Evolutionary conservation across 2,797 vertebrate species (phyloP).

Genomic region (Emys orbicularis): DNA sequence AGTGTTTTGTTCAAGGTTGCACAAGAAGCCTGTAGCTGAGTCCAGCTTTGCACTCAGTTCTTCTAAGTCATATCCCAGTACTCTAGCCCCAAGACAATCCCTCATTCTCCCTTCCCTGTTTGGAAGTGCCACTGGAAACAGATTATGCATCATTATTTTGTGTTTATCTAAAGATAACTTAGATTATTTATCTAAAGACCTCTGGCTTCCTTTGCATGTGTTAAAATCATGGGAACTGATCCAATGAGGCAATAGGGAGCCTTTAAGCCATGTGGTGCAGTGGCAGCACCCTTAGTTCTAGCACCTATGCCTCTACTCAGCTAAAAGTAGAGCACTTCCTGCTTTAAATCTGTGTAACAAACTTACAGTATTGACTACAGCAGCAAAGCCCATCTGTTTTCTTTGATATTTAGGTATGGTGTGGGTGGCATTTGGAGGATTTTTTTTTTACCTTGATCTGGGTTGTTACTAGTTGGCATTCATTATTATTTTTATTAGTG

Average conservation of each 20-base stretch:
- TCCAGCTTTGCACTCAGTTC: background rate
- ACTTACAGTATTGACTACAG: background rate
- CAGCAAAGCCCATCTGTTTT: constrained; percentile 19
- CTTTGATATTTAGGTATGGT: background rate
- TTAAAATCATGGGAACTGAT: background rate
- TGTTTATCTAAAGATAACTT: background rate
- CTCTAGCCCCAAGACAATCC: fast-evolving
- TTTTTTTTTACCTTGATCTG: background rate
- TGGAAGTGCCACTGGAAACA: background rate
- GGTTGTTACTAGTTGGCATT: background rate
- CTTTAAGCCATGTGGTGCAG: background rate
- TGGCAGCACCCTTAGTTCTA: no score
- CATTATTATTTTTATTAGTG: background rate
- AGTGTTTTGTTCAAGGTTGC: background rate
- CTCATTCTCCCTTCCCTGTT: background rate
- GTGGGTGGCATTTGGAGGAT: background rate
- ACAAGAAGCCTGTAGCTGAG: background rate
- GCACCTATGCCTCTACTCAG: fast-evolving
- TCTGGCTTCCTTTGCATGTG: background rate
- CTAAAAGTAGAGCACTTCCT: background rate
- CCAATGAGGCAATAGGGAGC: background rate
- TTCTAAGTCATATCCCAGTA: no score
- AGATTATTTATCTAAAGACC: background rate
- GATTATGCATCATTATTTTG: background rate
- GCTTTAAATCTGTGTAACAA: background rate